These are phyloP conservation scores for Allolobophora icterica DNA, from an alignment of 2,888 invertebrate genomes.

Conservation along the genomic window DNA sequence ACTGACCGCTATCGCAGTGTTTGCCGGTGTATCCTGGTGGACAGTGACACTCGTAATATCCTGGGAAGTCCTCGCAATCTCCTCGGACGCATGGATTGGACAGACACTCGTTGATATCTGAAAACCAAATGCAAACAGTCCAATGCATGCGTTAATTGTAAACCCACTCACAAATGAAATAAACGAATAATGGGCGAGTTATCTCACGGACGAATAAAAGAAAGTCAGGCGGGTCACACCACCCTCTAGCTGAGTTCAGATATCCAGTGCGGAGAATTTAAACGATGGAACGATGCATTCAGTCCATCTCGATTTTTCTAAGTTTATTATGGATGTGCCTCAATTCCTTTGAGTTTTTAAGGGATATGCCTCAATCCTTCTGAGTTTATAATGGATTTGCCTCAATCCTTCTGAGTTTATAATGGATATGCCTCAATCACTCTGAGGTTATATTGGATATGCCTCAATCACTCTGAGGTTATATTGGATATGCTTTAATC, in stretches of 20 bases:
- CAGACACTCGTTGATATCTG: slow-evolving; percentile 36
- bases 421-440: too few species aligned
- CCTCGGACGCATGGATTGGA: slow-evolving; percentile 32
- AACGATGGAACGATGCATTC: not conserved
- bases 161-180: not conserved
- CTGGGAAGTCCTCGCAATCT: slow-evolving; percentile 24
- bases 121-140: not conserved
- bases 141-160: not conserved
- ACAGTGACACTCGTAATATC: not conserved
- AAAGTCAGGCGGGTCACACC: not conserved
- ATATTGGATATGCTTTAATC: too few species aligned
- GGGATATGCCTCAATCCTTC: too few species aligned
- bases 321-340: too few species aligned
- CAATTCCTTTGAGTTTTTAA: too few species aligned
- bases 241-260: not conserved
- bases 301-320: too few species aligned
- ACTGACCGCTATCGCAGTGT: not conserved
- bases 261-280: not conserved
- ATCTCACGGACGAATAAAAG: not conserved
- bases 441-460: too few species aligned
- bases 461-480: too few species aligned
- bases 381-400: too few species aligned
- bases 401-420: too few species aligned
- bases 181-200: not conserved
- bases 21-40: not conserved